phyloP scores from a whole-genome alignment of 2,888 invertebrate genomes.

The Megamerina dolium region DNA sequence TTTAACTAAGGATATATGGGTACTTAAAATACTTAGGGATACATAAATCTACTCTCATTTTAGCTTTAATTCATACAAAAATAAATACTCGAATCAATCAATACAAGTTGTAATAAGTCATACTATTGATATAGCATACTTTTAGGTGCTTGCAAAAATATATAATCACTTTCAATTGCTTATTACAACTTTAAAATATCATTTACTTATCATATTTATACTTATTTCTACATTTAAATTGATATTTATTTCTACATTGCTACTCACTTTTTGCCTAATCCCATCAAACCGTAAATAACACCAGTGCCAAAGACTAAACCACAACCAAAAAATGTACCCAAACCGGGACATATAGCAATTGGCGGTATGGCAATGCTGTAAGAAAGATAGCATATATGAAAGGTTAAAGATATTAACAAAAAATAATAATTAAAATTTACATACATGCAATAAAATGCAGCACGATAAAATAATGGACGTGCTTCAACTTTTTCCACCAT shows the following conservation, averaged over 20 bases:
- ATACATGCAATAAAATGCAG: conserved; percentile 78
- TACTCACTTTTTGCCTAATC: conserved; percentile 88
- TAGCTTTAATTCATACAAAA: no score
- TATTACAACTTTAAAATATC: no score
- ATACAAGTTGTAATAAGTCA: no score
- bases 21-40: no score
- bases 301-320: conserved; percentile 86
- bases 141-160: no score
- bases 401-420: conserved; percentile 1
- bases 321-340: conserved; percentile 78
- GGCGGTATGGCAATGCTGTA: conserved; percentile 73
- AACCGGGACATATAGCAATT: conserved; percentile 67
- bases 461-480: conserved; percentile 86
- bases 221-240: no score
- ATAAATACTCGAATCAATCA: no score
- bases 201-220: no score
- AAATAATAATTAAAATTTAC: conserved; percentile 40
- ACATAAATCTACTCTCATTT: no score
- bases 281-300: conserved; percentile 88
- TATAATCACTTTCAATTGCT: no score
- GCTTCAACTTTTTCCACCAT: conserved; percentile 77
- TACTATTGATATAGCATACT: no score
- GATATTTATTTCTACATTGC: background rate
- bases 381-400: background rate
- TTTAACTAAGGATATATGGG: no score